A percentile compares a stretch with the other conserved stretches of the same genome.
These are phyloP conservation scores for Choristoneura fumiferana DNA, from an alignment of 1,140 invertebrate genomes.

Conservation along the genomic window DNA sequence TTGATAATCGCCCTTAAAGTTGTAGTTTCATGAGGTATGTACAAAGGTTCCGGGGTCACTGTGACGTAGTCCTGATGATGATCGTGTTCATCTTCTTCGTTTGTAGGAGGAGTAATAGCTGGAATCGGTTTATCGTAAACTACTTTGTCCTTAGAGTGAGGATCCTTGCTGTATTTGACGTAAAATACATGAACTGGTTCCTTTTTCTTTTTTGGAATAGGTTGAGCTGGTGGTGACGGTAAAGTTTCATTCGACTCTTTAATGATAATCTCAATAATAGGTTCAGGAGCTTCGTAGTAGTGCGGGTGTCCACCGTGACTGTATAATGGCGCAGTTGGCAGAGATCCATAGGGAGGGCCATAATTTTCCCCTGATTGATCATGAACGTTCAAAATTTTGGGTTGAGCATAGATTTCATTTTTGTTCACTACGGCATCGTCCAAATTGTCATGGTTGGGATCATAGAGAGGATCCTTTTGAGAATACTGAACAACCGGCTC, in stretches of 20 bases:
- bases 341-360: slow-evolving; percentile 60
- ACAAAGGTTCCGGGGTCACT: slow-evolving; percentile 66
- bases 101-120: slow-evolving; percentile 83
- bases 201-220: slow-evolving; percentile 82
- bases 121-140: slow-evolving; percentile 88
- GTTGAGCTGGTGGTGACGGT: slow-evolving; percentile 81
- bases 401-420: slow-evolving; percentile 76
- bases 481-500: slow-evolving; percentile 89
- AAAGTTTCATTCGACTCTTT: slow-evolving; percentile 91
- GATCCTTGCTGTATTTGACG: slow-evolving; percentile 91
- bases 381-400: slow-evolving; percentile 77
- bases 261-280: slow-evolving; percentile 94
- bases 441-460: slow-evolving; percentile 70
- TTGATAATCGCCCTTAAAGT: slow-evolving; percentile 90
- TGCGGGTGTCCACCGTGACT: slow-evolving; percentile 77
- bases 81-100: slow-evolving; percentile 80
- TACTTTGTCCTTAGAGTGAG: slow-evolving; percentile 84
- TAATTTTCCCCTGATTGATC: slow-evolving; percentile 77
- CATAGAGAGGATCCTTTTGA: slow-evolving; percentile 86
- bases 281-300: slow-evolving; percentile 89
- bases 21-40: slow-evolving; percentile 81
- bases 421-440: slow-evolving; percentile 70
- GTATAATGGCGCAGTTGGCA: slow-evolving; percentile 75
- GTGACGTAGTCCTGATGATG: slow-evolving; percentile 71
- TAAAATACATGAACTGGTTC: slow-evolving; percentile 94